phyloP scores from a whole-genome alignment of 2,113 vertebrate genomes.

The Procavia capensis region DNA sequence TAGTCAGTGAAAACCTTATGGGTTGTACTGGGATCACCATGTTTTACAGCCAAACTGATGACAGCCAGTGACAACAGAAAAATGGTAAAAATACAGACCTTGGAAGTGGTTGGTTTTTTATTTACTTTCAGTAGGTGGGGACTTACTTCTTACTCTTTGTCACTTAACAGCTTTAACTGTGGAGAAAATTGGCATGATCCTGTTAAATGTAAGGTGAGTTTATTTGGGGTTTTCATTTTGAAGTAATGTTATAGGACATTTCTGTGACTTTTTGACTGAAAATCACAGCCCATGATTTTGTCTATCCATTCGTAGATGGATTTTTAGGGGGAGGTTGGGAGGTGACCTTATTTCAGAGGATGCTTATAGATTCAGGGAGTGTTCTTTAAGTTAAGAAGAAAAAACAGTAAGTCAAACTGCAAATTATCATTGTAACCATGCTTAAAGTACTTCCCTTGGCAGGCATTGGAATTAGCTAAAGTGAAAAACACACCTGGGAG shows the following conservation, averaged over 20 bases:
- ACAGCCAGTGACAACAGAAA: not conserved
- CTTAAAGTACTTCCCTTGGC: not conserved
- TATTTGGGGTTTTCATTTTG: not conserved
- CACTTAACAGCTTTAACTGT: constrained; percentile 95
- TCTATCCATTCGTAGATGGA: not conserved
- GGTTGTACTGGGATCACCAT: not conserved
- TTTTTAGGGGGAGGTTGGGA: not conserved
- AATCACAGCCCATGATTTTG: not conserved
- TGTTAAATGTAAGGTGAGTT: constrained; percentile 98
- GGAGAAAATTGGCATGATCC: constrained; percentile 99
- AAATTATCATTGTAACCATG: not conserved
- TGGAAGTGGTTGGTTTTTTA: not conserved
- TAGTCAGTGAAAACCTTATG: not conserved
- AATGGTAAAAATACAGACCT: not conserved
- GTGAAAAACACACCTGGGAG: not conserved
- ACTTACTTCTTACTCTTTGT: constrained; percentile 62
- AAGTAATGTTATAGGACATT: not conserved
- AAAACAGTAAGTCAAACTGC: not conserved
- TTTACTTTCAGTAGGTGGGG: not conserved
- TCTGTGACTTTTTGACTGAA: constrained; percentile 32
- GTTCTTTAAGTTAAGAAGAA: not conserved
- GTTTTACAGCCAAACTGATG: not conserved
- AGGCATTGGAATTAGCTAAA: not conserved
- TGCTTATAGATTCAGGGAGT: not conserved
- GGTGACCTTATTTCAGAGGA: not conserved